These are phyloP conservation scores for Oceanites oceanicus DNA, from an alignment of 2,113 vertebrate genomes.

Conservation along the genomic window DNA sequence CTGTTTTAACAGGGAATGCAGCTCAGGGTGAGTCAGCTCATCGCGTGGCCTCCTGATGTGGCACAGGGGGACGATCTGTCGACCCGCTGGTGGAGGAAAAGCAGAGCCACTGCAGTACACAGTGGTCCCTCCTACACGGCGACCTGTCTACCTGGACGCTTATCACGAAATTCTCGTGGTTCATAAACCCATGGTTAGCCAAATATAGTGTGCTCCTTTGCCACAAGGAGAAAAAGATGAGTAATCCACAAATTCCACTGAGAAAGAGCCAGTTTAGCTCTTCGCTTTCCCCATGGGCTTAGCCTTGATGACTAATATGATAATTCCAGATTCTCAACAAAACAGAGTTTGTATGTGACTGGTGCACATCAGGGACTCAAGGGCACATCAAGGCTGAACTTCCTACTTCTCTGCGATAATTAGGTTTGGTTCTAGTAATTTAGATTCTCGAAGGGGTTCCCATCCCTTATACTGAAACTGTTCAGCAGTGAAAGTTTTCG, in stretches of 20 bases:
- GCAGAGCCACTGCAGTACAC: background rate
- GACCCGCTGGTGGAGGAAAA: background rate
- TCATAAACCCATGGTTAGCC: background rate
- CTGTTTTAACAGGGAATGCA: background rate
- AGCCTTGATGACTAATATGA: conserved; percentile 6
- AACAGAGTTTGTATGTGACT: background rate
- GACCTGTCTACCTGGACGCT: background rate
- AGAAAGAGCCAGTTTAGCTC: background rate
- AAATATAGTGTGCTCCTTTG: background rate
- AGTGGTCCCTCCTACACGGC: background rate
- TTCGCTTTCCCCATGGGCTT: background rate
- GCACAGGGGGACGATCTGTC: background rate
- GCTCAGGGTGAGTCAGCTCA: background rate
- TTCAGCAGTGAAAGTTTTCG: background rate
- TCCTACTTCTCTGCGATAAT: background rate
- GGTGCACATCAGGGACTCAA: background rate
- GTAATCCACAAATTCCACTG: background rate
- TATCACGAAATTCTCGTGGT: accelerated
- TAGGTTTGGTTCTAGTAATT: background rate
- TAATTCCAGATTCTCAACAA: background rate
- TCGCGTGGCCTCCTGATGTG: accelerated
- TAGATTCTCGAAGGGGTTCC: background rate
- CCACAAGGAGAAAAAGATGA: background rate
- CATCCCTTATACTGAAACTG: background rate
- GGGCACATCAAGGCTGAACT: background rate